phyloP scores from a whole-genome alignment of 2,888 invertebrate species.

The Cataglyphis cursor region DNA sequence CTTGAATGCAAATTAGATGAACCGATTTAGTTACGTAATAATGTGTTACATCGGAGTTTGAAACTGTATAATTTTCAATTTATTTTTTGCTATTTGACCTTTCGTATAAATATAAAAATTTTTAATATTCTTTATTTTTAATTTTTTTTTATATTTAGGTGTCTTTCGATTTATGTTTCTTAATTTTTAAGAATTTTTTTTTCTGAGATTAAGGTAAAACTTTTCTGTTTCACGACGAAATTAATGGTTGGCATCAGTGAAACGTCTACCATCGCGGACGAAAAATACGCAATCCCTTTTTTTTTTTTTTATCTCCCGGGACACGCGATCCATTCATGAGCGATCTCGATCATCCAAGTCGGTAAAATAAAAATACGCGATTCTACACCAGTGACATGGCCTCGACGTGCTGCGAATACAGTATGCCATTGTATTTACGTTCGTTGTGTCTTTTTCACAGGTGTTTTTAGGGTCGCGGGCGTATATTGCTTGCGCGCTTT shows the following conservation, averaged over 20 bases:
- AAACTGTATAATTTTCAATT: not conserved
- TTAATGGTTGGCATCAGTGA: slow-evolving; percentile 1
- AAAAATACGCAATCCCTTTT: slow-evolving; percentile 23
- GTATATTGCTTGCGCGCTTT: slow-evolving; percentile 68
- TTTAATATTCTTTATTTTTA: not conserved
- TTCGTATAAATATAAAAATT: not conserved
- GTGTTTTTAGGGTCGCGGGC: slow-evolving; percentile 74
- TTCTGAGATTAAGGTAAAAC: slow-evolving; percentile 7
- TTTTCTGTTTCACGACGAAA: slow-evolving; percentile 5
- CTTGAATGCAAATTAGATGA: slow-evolving; percentile 14
- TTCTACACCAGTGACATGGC: slow-evolving; percentile 67
- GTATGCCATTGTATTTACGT: slow-evolving; percentile 54
- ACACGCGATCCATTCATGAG: slow-evolving; percentile 4
- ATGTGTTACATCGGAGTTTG: not conserved
- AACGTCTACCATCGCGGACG: not conserved
- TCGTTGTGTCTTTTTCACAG: slow-evolving; percentile 76
- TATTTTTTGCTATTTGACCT: not conserved
- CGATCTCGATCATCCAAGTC: not conserved
- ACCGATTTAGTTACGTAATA: slow-evolving; percentile 5
- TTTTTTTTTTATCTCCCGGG: slow-evolving; percentile 13
- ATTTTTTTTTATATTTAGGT: not conserved
- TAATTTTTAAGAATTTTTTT: not conserved
- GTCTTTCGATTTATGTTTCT: not conserved
- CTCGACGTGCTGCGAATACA: slow-evolving; percentile 75
- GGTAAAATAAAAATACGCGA: slow-evolving; percentile 8